These are phyloP conservation scores for Melipona quadrifasciata DNA, from an alignment of 1,140 invertebrate species.

Conservation along the genomic window DNA sequence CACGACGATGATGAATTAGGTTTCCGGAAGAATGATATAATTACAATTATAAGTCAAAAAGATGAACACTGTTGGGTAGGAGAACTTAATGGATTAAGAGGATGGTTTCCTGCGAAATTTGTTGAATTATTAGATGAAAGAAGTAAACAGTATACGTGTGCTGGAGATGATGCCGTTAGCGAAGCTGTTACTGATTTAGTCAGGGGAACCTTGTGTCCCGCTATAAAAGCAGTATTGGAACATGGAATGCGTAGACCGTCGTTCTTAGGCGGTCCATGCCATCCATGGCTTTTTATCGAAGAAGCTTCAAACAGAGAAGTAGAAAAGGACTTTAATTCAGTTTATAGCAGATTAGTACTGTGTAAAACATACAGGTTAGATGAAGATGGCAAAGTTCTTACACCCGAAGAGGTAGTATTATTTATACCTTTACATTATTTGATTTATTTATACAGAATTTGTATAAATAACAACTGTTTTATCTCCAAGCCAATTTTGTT, in stretches of 20 bases:
- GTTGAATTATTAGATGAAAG: conserved; percentile 98
- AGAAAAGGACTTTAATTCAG: conserved; percentile 98
- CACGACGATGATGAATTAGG: conserved; percentile 99
- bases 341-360: conserved; percentile 97
- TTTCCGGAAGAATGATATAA: conserved; percentile 99
- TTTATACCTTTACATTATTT: conserved; percentile 1
- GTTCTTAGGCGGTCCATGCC: conserved; percentile 93
- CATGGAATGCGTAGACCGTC: conserved; percentile 97
- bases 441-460: background rate
- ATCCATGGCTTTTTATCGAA: conserved; percentile 99
- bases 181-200: conserved; percentile 98
- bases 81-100: conserved; percentile 97
- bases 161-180: conserved; percentile 98
- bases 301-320: conserved; percentile 97
- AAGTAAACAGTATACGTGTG: conserved; percentile 97
- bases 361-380: conserved; percentile 99
- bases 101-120: conserved; percentile 99
- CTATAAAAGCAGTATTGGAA: conserved; percentile 96
- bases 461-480: conserved; percentile 36
- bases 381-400: conserved; percentile 99
- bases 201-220: conserved; percentile 95
- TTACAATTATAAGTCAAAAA: conserved; percentile 98
- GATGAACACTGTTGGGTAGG: conserved; percentile 99
- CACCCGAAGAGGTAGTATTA: conserved; percentile 95
- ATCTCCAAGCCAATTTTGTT: conserved; percentile 64